Percentiles rank a stretch among this genome's conserved stretches.
These are phyloP conservation scores for Acanthosepion lycidas DNA, from an alignment of 2,888 invertebrate species.

Conservation along the genomic window DNA sequence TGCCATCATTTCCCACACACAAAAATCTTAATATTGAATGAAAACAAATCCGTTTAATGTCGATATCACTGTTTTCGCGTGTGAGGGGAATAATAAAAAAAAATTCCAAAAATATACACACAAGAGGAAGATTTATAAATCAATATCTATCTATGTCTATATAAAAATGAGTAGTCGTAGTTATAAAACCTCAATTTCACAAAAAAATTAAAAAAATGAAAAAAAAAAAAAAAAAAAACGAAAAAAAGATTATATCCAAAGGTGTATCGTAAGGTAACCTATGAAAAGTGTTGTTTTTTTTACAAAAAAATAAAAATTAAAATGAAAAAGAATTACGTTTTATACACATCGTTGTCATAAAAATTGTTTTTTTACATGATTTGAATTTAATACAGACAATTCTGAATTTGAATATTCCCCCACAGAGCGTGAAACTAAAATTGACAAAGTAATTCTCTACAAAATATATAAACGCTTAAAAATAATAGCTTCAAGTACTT, in stretches of 20 bases:
- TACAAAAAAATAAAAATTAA: no score
- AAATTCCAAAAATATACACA: background rate
- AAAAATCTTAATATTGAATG: background rate
- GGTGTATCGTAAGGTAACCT: background rate
- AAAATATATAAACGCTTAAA: background rate
- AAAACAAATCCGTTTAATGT: background rate
- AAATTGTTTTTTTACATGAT: background rate
- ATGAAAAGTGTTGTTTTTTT: background rate
- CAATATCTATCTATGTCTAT: background rate
- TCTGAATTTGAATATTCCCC: background rate
- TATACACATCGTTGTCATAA: background rate
- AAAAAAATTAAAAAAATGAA: background rate
- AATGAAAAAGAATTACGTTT: background rate
- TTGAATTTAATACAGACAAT: background rate
- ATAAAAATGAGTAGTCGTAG: background rate
- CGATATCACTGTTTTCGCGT: background rate
- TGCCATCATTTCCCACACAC: background rate
- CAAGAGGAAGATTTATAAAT: background rate
- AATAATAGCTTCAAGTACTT: background rate
- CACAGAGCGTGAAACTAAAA: background rate
- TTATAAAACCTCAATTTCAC: background rate
- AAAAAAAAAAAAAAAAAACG: background rate
- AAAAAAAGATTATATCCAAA: background rate
- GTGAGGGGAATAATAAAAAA: background rate
- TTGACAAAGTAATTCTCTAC: background rate